Conservation (phyloP, 1,140 invertebrate species). For the Zaprionus ghesquierei region DNA sequence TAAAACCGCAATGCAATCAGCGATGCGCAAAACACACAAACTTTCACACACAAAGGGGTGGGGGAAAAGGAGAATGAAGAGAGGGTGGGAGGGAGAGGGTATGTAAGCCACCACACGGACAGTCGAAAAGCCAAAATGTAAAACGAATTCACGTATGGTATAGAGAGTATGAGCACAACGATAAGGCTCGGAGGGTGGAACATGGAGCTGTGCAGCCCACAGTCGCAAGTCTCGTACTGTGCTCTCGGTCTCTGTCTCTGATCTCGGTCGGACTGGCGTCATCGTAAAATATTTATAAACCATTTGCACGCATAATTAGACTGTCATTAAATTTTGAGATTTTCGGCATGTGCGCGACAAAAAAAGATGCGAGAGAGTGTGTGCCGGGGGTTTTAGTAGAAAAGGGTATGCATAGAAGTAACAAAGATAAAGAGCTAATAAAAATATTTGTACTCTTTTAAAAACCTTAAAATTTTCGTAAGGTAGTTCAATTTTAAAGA, state of each 20-base stretch:
- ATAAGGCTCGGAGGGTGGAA: constrained; percentile 6
- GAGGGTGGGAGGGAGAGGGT: background rate
- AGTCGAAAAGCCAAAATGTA: constrained; percentile 61
- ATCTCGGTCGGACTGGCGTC: constrained; percentile 42
- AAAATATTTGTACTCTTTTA: background rate
- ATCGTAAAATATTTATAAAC: constrained; percentile 80
- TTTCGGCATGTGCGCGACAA: constrained; percentile 40
- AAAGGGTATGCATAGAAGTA: background rate
- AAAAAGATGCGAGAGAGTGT: background rate
- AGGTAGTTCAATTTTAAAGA: background rate
- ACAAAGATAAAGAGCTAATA: background rate
- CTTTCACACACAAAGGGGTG: constrained; percentile 14
- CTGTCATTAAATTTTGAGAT: constrained; percentile 78
- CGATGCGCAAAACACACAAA: constrained; percentile 76
- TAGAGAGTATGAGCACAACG: background rate
- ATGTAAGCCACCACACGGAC: constrained; percentile 13
- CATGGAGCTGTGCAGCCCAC: constrained; percentile 28
- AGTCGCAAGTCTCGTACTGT: constrained; percentile 41
- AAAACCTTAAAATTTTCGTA: background rate
- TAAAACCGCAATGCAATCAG: constrained; percentile 80
- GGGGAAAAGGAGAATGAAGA: background rate
- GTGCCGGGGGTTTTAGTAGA: background rate
- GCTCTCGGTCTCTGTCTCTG: background rate
- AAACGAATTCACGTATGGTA: constrained; percentile 13
- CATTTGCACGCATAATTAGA: constrained; percentile 81